Evolutionary conservation across 2,113 vertebrate species (phyloP).

Genomic region (Jaculus jaculus): DNA sequence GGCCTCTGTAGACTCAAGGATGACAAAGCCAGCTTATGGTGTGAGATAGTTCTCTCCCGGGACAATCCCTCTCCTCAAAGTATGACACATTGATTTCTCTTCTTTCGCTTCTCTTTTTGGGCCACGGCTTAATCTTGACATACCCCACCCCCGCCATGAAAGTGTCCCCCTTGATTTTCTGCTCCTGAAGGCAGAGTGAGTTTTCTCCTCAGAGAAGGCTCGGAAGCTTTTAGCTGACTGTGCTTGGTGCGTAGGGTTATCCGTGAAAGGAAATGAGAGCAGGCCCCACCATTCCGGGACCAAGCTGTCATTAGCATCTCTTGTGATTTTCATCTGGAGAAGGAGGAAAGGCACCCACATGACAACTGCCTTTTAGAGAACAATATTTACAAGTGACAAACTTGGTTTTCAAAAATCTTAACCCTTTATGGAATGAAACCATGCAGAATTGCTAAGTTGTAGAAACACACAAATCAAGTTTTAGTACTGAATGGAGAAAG

Average conservation of each 20-base stretch:
- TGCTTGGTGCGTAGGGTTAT: not conserved
- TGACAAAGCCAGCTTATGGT: not conserved
- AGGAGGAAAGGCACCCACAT: not conserved
- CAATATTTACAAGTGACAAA: not conserved
- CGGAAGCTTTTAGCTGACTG: not conserved
- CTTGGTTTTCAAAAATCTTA: not conserved
- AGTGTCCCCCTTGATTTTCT: not conserved
- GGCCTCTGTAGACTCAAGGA: not conserved
- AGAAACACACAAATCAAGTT: not conserved
- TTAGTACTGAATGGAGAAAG: not conserved
- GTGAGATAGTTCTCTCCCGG: not conserved
- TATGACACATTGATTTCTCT: not conserved
- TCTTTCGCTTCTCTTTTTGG: not conserved
- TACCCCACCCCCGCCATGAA: not conserved
- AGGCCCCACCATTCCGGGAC: accelerated
- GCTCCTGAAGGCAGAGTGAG: slow-evolving; percentile 19
- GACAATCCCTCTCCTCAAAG: not conserved
- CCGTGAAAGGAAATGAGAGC: not conserved
- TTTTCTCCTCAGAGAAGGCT: slow-evolving; percentile 29
- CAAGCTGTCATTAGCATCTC: not conserved
- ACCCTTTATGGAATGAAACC: slow-evolving; percentile 28
- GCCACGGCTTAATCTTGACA: not conserved
- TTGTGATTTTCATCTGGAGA: not conserved
- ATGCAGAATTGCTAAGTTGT: not conserved
- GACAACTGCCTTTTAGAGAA: not conserved